Conservation (phyloP, 2,113 vertebrate genomes). For the Cephalopterus ornatus region DNA sequence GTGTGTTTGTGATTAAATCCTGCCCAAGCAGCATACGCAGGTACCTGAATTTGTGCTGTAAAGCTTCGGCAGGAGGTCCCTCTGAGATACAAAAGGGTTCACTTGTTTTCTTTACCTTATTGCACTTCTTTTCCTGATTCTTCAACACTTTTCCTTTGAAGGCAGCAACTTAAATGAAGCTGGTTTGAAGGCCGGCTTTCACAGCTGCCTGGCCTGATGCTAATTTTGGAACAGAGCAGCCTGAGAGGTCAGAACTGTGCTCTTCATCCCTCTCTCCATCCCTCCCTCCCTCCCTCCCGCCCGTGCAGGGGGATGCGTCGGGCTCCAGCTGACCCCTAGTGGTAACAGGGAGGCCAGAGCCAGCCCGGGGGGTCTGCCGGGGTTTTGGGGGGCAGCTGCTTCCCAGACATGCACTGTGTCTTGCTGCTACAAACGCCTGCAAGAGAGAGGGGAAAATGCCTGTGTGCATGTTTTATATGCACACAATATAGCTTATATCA, state of each 20-base stretch:
- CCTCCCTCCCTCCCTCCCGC: background rate
- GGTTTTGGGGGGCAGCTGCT: no score
- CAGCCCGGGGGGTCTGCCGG: background rate
- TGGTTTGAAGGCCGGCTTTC: background rate
- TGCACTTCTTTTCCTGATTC: background rate
- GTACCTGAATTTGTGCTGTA: background rate
- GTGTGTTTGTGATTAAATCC: background rate
- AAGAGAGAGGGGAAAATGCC: rapidly evolving
- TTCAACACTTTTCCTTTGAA: background rate
- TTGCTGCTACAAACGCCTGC: background rate
- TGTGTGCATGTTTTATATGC: background rate
- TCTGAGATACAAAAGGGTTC: rapidly evolving
- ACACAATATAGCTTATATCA: rapidly evolving
- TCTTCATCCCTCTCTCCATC: background rate
- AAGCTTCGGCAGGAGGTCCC: background rate
- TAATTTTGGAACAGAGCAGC: background rate
- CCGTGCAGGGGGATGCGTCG: background rate
- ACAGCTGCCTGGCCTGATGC: background rate
- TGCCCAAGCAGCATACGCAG: rapidly evolving
- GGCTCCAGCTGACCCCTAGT: conserved; percentile 33
- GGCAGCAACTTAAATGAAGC: background rate
- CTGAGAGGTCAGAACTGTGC: background rate
- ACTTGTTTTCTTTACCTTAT: background rate
- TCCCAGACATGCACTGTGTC: background rate
- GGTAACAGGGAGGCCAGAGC: background rate